A percentile compares a stretch with the other conserved stretches of the same genome.
Conservation (phyloP, 2,113 vertebrate species). For the Microcebus tavaratra region DNA sequence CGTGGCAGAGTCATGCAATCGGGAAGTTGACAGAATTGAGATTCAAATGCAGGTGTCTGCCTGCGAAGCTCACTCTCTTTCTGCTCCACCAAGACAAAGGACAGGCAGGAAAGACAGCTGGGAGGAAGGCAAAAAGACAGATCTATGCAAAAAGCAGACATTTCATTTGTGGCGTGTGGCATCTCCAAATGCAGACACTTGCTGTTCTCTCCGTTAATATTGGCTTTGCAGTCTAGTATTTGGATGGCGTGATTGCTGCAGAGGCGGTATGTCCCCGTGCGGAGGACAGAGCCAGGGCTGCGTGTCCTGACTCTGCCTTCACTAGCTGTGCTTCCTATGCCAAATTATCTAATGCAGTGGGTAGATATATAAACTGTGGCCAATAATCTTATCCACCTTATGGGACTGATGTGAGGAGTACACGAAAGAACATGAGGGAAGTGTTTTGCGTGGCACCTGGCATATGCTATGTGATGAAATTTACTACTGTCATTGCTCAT, state of each 20-base stretch:
- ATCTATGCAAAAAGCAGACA: not conserved
- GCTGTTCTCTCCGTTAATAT: not conserved
- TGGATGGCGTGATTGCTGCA: not conserved
- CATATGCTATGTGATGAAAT: fast-evolving
- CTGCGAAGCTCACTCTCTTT: not conserved
- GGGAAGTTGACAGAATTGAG: not conserved
- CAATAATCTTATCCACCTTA: not conserved
- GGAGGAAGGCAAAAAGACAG: not conserved
- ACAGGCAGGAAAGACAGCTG: not conserved
- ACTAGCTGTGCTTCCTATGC: not conserved
- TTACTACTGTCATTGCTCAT: not conserved
- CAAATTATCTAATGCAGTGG: not conserved
- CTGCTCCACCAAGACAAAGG: not conserved
- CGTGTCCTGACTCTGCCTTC: not conserved
- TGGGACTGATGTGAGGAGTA: not conserved
- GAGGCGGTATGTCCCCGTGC: not conserved
- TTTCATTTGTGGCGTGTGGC: not conserved
- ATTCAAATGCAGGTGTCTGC: not conserved
- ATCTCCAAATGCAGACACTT: not conserved
- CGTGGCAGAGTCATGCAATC: not conserved
- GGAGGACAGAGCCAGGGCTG: not conserved
- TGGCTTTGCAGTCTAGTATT: not conserved
- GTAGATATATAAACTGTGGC: not conserved
- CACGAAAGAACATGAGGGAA: not conserved
- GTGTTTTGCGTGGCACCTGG: not conserved